phyloP scores from a whole-genome alignment of 2,888 invertebrate genomes.

The Blomia tropicalis region DNA sequence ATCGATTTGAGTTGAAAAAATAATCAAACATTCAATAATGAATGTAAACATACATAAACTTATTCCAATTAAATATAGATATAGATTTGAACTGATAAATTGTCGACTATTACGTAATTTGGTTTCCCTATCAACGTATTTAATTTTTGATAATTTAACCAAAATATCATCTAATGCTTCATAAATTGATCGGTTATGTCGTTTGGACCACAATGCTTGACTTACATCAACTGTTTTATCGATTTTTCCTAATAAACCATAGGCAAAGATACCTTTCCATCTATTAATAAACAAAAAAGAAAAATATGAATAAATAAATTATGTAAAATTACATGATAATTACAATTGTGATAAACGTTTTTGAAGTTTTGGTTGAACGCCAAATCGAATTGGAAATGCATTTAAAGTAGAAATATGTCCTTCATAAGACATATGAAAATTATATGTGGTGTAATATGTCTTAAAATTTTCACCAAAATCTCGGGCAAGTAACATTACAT shows the following conservation, averaged over 20 bases:
- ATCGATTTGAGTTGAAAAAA: no score
- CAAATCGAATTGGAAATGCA: background rate
- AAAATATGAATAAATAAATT: no score
- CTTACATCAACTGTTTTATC: background rate
- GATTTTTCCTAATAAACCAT: background rate
- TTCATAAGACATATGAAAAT: background rate
- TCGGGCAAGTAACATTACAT: no score
- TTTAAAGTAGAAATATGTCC: background rate
- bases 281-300: background rate
- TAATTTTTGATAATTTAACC: no score
- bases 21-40: background rate
- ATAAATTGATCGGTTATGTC: background rate
- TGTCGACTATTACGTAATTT: background rate
- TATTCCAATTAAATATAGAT: background rate
- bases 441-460: background rate
- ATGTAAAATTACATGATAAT: no score
- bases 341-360: no score
- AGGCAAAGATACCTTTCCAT: background rate
- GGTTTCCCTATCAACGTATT: no score
- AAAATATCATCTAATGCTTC: background rate
- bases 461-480: background rate
- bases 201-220: background rate
- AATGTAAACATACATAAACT: background rate
- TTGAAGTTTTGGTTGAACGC: no score
- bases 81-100: background rate